Conservation (phyloP, 2,797 vertebrate species). For the Percopsis omiscomaycus region DNA sequence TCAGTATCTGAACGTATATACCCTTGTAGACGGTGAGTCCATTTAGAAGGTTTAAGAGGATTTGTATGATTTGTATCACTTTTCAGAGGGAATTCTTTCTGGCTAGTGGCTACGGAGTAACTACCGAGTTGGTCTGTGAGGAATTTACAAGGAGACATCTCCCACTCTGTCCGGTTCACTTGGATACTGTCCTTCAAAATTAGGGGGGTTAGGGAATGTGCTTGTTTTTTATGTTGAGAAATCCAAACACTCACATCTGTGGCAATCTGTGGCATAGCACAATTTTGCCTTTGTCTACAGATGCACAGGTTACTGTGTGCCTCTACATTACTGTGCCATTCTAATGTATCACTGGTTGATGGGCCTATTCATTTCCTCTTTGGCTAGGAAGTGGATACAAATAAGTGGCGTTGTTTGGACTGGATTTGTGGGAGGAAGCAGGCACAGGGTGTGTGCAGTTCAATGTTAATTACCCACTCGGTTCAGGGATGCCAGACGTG, state of each 20-base stretch:
- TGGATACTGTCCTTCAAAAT: conserved; percentile 14
- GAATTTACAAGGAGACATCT: conserved; percentile 56
- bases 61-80: conserved; percentile 13
- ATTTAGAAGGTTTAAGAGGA: not conserved
- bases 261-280: conserved; percentile 52
- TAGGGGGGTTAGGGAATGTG: conserved; percentile 40
- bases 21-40: not conserved
- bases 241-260: conserved; percentile 45
- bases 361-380: conserved; percentile 70
- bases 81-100: conserved; percentile 27
- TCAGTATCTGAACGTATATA: too few species aligned
- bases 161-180: conserved; percentile 29
- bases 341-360: conserved; percentile 41
- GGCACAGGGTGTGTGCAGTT: conserved; percentile 41
- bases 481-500: conserved; percentile 32
- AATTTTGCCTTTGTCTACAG: conserved; percentile 24
- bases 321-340: conserved; percentile 25
- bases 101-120: conserved; percentile 25
- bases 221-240: conserved; percentile 6
- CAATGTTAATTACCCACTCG: conserved; percentile 53
- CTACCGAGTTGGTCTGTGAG: conserved; percentile 31
- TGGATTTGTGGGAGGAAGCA: conserved; percentile 43
- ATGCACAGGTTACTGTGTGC: conserved; percentile 34
- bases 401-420: conserved; percentile 64
- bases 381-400: conserved; percentile 49